Percentiles rank a stretch among this genome's conserved stretches.
Evolutionary conservation across 2,888 invertebrate genomes (phyloP).

Genomic region (Hypena proboscidalis): DNA sequence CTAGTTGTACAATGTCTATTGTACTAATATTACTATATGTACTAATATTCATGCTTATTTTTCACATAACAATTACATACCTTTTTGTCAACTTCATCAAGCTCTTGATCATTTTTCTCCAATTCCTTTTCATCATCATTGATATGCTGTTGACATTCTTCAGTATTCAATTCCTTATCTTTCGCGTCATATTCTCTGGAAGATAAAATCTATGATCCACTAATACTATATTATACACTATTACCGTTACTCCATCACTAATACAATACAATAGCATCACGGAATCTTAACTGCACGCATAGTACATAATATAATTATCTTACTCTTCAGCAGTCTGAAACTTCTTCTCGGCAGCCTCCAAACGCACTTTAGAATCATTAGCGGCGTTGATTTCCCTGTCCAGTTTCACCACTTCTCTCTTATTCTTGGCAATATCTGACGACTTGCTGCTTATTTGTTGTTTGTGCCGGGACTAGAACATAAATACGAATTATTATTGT

Average conservation of each 20-base stretch:
- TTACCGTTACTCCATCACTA: too few relatives aligned
- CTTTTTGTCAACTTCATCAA: constrained; percentile 87
- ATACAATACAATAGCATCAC: too few relatives aligned
- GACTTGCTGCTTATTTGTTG: constrained; percentile 88
- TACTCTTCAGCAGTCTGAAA: constrained; percentile 75
- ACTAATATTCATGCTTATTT: too few relatives aligned
- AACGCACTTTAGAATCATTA: constrained; percentile 84
- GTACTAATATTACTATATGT: too few relatives aligned
- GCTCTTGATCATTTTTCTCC: constrained; percentile 84
- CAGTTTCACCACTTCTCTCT: constrained; percentile 81
- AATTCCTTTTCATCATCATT: constrained; percentile 84
- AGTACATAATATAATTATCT: constrained; percentile 43
- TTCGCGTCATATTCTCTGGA: constrained; percentile 71
- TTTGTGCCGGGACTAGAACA: constrained; percentile 85
- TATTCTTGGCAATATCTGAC: constrained; percentile 81
- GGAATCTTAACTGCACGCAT: too few relatives aligned
- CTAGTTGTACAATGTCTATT: too few relatives aligned
- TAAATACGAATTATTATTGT: neutral
- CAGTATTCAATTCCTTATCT: constrained; percentile 80
- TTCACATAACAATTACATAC: constrained; percentile 64
- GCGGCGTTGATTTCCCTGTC: constrained; percentile 86
- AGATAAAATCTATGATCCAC: constrained; percentile 6
- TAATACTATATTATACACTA: too few relatives aligned
- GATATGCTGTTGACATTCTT: constrained; percentile 85
- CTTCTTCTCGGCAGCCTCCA: constrained; percentile 79